phyloP scores from a whole-genome alignment of 2,888 invertebrate genomes.

The Caradrina clavipalpis region DNA sequence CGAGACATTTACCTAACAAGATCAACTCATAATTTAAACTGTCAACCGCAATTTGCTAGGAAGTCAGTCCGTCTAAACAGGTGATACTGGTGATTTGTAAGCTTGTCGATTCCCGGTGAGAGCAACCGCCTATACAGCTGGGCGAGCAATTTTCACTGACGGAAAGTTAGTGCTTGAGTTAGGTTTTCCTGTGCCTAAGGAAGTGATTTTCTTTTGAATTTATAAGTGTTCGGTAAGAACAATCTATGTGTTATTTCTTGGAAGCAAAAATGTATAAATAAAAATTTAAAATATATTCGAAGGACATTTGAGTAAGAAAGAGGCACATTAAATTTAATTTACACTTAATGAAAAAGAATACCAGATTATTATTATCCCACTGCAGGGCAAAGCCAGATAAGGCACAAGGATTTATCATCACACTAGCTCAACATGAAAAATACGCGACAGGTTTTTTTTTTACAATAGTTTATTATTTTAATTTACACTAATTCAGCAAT shows the following conservation, averaged over 20 bases:
- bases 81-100: constrained; percentile 40
- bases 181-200: neutral
- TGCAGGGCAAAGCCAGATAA: too few relatives aligned
- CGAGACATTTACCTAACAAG: too few relatives aligned
- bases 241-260: neutral
- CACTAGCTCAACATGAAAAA: too few relatives aligned
- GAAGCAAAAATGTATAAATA: too few relatives aligned
- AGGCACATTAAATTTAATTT: neutral
- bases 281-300: too few relatives aligned
- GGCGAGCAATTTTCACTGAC: constrained; percentile 38
- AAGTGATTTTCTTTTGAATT: neutral
- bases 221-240: neutral
- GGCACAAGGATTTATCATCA: too few relatives aligned
- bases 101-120: constrained; percentile 34
- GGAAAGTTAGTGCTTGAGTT: constrained; percentile 13
- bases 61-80: constrained; percentile 3
- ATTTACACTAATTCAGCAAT: constrained; percentile 7
- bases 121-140: constrained; percentile 27
- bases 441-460: too few relatives aligned
- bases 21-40: constrained; percentile 9
- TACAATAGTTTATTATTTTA: neutral
- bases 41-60: constrained; percentile 26
- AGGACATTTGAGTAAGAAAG: too few relatives aligned
- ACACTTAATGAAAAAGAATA: too few relatives aligned
- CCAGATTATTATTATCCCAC: too few relatives aligned